These are phyloP conservation scores for Nixonia krombeini DNA, from an alignment of 1,140 invertebrate genomes.

Conservation along the genomic window DNA sequence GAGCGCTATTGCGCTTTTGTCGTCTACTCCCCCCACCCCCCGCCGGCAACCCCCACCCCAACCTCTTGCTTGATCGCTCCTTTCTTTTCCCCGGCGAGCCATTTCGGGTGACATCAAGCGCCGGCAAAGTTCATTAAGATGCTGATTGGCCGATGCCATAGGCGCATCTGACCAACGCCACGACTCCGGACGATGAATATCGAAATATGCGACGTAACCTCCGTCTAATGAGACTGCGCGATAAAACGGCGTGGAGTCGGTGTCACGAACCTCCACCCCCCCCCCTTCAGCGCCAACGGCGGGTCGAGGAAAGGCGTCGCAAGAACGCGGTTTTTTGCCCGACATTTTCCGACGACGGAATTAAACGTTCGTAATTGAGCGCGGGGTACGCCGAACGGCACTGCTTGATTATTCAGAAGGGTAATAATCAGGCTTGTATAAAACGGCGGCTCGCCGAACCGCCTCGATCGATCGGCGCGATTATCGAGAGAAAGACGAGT, in stretches of 20 bases:
- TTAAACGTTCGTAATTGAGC: conserved; percentile 33
- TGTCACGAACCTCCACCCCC: too few species aligned
- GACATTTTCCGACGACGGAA: not conserved
- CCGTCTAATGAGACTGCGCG: not conserved
- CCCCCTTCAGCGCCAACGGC: too few species aligned
- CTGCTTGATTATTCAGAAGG: conserved; percentile 32
- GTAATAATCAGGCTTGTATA: conserved; percentile 27
- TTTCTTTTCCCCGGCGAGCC: conserved; percentile 1
- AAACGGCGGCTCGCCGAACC: conserved; percentile 38
- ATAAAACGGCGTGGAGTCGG: too few species aligned
- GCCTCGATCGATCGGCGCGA: conserved; percentile 39
- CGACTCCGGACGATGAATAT: not conserved
- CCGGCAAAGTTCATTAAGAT: conserved; percentile 45
- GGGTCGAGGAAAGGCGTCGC: too few species aligned
- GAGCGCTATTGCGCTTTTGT: conserved; percentile 29
- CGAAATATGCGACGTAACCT: not conserved
- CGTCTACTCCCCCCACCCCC: not conserved
- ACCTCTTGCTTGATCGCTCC: not conserved
- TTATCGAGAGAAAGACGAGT: conserved; percentile 4
- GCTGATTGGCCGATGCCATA: conserved; percentile 9
- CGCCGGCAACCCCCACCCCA: not conserved
- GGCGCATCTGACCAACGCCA: not conserved
- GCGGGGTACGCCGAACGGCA: conserved; percentile 10
- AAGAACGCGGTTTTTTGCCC: not conserved
- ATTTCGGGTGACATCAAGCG: conserved; percentile 19